Base-by-base conservation (phyloP, 2,113 vertebrate genomes). In the Tachysurus fulvidraco region DNA sequence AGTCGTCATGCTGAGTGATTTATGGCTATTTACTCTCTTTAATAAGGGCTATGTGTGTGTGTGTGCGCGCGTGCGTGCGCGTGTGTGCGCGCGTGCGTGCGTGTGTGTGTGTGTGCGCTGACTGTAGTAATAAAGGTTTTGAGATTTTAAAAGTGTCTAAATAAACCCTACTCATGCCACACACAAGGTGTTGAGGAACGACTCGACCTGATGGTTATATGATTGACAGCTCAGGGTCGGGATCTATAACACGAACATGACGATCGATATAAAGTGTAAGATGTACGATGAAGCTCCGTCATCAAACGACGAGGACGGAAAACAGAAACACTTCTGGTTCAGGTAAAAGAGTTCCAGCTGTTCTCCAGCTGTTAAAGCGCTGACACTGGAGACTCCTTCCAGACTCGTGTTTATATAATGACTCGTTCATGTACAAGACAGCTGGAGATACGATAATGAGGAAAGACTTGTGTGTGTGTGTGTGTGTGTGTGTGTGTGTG, bases 1-100 rank as follows among this genome's bases (percentile, higher is more conserved):
- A 41, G 69, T 73, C 7, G 36, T 73, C 36, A 44, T 69, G 28
- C 5, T 69, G 65, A 30, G 17, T 16, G 23, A 52, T 46, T 14
- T 52, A 25, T n/a, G 73, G 25, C 21, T 74, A 28, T 54, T 74
- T 74, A n/a, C 13, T 78, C 46, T 52, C 5, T 78, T 78, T 54
- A 54, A 78, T 78, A 78, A 78, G 74, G 74, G 74, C 74, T 78
- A 78, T 78, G 50, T 28, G 54, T 54, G 25, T 78, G 50, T 54
- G 50, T 13, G 46, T 50, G 46, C 8, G 46, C 5, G 46, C 5
- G 46, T 50, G 46, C 25, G 71, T 74, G 71, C 46, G 69, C 52
- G 46, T 77, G 74, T 54, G 74, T 50, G 41, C 36, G 67, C 36
- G 67, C 36, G 28, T 69, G 64, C 28, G 62, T 65, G 62, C 28